Evolutionary conservation across 1,140 invertebrate species (phyloP), one percentile per base, ranked within the genome.

Genomic region (Colletes latitarsis): DNA sequence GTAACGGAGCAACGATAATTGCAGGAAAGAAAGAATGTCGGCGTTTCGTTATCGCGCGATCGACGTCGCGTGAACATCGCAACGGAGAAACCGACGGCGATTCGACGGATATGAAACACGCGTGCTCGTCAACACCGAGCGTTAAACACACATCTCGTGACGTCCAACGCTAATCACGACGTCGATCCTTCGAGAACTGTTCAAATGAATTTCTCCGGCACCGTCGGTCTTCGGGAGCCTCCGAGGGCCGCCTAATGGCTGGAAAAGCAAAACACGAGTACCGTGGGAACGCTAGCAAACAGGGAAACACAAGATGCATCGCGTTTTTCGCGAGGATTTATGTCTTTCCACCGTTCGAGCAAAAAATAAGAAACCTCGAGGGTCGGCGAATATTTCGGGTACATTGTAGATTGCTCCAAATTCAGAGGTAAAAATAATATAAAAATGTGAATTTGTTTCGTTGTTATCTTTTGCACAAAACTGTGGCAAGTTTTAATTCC

Each of bases 131-230:
- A 76, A 58, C 52, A 9, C 30, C 30, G 30, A 30, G 30, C 30
- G 30, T 30, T 30, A 30, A 30, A 30, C 30, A 30, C 63, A 15
- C 19, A 8, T 49, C 49, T 68, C 17, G 17, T 21, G 15, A 30
- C 30, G 57, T 14, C n/a, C 30, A 30, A 67, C 49, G 21, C 41
- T 80, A 80, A 74, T 74, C 41, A 52, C 41, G 1, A 2, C n/a
- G 21, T 62, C 55, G 39, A 71, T 63, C 39, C 49, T 15, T 15
- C n/a, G 46, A 10, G 30, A 64, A 43, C 68, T 46, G 69, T 78
- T 74, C 41, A 6, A 72, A 72, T 72, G 53, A 78, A 72, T 72
- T 43, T 30, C 68, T 72, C 30, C n/a, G 15, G 14, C 69, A 14
- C 0, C 4, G 10, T 5, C 8, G 21, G 2, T n/a, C 6, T n/a